Evolutionary conservation across 2,113 vertebrate genomes (phyloP).

Genomic region (Myrmecobius fasciatus): DNA sequence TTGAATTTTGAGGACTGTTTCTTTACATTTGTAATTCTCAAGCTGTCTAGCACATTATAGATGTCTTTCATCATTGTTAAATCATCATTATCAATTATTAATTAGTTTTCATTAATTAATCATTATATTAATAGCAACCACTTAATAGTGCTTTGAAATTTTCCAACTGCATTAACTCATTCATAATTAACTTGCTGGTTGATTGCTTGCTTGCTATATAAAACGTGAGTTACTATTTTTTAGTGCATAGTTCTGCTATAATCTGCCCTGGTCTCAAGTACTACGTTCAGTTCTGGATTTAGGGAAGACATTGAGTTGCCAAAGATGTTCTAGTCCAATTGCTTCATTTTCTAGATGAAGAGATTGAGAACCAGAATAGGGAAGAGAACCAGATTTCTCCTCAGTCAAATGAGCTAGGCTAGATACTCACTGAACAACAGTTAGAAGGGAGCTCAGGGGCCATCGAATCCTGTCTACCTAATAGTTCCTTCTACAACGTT

Average conservation of each 20-base stretch:
- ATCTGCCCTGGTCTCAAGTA: not conserved
- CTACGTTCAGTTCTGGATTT: not conserved
- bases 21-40: not conserved
- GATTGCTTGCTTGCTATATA: not conserved
- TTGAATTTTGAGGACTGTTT: not conserved
- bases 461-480: not conserved
- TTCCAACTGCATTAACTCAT: not conserved
- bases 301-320: not conserved
- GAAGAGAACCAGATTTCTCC: not conserved
- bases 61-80: not conserved
- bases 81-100: not conserved
- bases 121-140: not conserved
- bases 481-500: not conserved
- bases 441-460: not conserved
- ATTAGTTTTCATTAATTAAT: not conserved
- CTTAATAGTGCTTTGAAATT: not conserved
- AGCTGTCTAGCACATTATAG: not conserved
- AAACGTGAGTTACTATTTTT: not conserved
- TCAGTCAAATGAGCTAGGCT: not conserved
- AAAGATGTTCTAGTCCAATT: not conserved
- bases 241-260: not conserved
- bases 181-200: not conserved
- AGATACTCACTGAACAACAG: not conserved
- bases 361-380: not conserved
- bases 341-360: not conserved